A percentile compares a stretch with the other conserved stretches of the same genome.
Evolutionary conservation across 2,797 vertebrate genomes (phyloP).

Genomic region (Acrossocheilus fasciatus): DNA sequence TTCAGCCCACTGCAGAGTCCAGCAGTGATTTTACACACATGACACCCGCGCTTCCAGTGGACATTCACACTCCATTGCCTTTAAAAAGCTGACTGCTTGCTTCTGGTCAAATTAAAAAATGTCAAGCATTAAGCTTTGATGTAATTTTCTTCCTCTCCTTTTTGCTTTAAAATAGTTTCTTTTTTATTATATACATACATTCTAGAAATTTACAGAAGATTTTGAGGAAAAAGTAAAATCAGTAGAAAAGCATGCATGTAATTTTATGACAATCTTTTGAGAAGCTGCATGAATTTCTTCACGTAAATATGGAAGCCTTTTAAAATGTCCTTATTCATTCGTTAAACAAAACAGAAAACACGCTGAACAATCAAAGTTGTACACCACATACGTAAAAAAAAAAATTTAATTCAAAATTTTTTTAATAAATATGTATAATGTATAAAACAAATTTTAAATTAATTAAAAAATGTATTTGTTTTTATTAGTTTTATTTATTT

Average conservation of each 20-base stretch:
- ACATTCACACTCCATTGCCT: conserved; percentile 38
- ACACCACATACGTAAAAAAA: neutral
- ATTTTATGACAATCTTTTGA: neutral
- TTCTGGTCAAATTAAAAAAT: conserved; percentile 43
- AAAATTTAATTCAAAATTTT: no score
- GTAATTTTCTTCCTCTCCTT: neutral
- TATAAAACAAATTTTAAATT: neutral
- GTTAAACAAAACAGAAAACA: conserved; percentile 25
- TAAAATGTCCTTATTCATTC: conserved; percentile 2
- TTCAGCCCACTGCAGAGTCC: conserved; percentile 48
- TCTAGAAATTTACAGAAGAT: neutral
- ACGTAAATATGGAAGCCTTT: neutral
- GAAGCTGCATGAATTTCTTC: conserved; percentile 2
- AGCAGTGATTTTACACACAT: conserved; percentile 43
- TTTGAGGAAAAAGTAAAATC: neutral
- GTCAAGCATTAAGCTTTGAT: conserved; percentile 18
- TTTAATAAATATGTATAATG: neutral
- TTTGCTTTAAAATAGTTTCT: conserved; percentile 4
- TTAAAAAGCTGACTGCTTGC: conserved; percentile 38
- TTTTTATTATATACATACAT: neutral
- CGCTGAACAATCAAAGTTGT: conserved; percentile 17
- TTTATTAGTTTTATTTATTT: neutral
- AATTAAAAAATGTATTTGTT: neutral
- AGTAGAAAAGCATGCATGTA: neutral
- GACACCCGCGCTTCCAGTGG: conserved; percentile 43